These are phyloP conservation scores for Ophthalmolycus amberensis DNA, from an alignment of 2,113 vertebrate genomes.

Conservation along the genomic window DNA sequence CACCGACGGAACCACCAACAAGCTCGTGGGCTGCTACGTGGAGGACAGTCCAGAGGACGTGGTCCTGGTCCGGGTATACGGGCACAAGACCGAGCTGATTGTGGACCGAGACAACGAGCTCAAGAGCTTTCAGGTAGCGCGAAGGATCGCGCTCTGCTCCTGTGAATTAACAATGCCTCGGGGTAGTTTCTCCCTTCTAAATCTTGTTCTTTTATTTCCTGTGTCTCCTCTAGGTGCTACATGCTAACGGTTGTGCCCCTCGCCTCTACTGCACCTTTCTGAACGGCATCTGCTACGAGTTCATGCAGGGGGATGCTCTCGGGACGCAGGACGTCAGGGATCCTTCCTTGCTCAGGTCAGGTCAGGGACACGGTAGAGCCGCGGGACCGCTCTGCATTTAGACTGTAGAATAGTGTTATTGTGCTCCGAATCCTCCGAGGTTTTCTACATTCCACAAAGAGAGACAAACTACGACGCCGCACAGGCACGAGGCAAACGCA, in stretches of 20 bases:
- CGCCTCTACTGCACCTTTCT: constrained; percentile 96
- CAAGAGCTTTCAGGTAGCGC: constrained; percentile 89
- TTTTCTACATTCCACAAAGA: neutral
- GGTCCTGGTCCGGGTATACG: constrained; percentile 94
- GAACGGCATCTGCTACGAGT: constrained; percentile 97
- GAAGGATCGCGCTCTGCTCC: neutral
- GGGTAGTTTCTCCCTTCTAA: neutral
- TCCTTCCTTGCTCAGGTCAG: constrained; percentile 86
- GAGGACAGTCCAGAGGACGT: constrained; percentile 89
- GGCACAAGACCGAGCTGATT: constrained; percentile 93
- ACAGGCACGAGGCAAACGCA: neutral
- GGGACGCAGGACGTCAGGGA: constrained; percentile 91
- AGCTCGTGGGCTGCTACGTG: constrained; percentile 93
- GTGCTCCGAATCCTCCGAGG: neutral
- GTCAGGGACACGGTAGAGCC: constrained; percentile 68
- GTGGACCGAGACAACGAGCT: constrained; percentile 97
- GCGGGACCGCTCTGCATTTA: no score
- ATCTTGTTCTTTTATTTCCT: neutral
- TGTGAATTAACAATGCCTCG: neutral
- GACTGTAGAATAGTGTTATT: neutral
- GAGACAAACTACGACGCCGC: neutral
- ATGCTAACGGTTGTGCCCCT: constrained; percentile 92
- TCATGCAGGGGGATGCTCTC: constrained; percentile 92
- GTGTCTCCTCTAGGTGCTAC: constrained; percentile 82
- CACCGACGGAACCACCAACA: constrained; percentile 98